Evolutionary conservation across 2,113 vertebrate genomes (phyloP), one percentile per base, ranked within the genome.

Genomic region (Cavia porcellus): DNA sequence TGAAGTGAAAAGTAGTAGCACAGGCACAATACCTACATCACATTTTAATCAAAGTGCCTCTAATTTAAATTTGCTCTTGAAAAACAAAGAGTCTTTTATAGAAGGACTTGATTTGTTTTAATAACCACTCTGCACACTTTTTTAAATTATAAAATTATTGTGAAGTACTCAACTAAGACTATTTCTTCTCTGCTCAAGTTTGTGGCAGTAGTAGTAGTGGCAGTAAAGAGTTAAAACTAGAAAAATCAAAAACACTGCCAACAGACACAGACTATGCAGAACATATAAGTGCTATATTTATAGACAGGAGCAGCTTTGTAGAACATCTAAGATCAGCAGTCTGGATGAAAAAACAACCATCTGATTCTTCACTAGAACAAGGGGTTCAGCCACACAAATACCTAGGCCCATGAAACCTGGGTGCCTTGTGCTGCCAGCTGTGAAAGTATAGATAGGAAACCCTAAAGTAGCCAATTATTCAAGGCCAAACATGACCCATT

Each of bases 201-300:
- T 91, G 42, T 38, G 59, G 94, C 30, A 50, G 89, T 97, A 82
- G 66, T 97, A 66, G 92, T 89, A 97, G 90, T 89, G 83, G 72
- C 82, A 88, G 64, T 95, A 57, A 57, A 57, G 2, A 57, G 55
- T 95, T 95, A 97, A 57, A 57, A 97, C 95, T 96, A 95, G 77
- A 92, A 95, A 74, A 92, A 96, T 95, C 77, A 97, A 96, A 94
- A 96, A 72, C 70, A 92, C 0, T 70, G 94, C 94, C 96, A 96
- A 96, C 86, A 92, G 91, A 94, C 89, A 91, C 89, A 89, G 12
- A 96, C 79, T 97, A 79, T 86, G 74, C 79, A 95, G 83, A 97
- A 97, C 92, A 96, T 70, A n/a, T 91, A 96, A 94, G 57, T 55
- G 35, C 92, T 91, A 47, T 89, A 92, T 96, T 97, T 97, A 95